Conservation (phyloP, 1,140 invertebrate genomes). For the Leptonema lineaticorne region DNA sequence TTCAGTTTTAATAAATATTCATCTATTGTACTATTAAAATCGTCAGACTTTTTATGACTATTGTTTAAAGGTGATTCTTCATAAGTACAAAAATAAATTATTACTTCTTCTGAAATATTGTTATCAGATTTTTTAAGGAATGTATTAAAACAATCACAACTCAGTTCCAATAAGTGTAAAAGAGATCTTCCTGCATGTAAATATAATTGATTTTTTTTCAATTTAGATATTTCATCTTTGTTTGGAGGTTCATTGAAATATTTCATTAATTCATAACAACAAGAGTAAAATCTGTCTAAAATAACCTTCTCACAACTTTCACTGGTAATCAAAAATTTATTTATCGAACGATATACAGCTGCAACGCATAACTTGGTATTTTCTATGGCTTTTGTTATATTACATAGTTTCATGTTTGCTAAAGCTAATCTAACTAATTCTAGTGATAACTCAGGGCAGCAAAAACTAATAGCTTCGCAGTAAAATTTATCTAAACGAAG, state of each 20-base stretch:
- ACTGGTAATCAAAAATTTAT: slow-evolving; percentile 9
- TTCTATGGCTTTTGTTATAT: slow-evolving; percentile 19
- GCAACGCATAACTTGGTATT: background rate
- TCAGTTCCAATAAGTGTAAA: slow-evolving; percentile 20
- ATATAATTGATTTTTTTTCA: slow-evolving; percentile 18
- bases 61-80: slow-evolving; percentile 5
- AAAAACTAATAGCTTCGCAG: slow-evolving; percentile 33
- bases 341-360: slow-evolving; percentile 22
- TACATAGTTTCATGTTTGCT: slow-evolving; percentile 25
- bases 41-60: slow-evolving; percentile 15
- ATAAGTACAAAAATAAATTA: slow-evolving; percentile 31
- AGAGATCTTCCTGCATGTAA: slow-evolving; percentile 25
- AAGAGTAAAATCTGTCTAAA: slow-evolving; percentile 10
- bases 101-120: background rate
- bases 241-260: slow-evolving; percentile 35
- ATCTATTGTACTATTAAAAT: slow-evolving; percentile 14
- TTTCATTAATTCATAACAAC: slow-evolving; percentile 32
- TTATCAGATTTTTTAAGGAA: slow-evolving; percentile 14
- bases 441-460: slow-evolving; percentile 21
- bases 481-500: slow-evolving; percentile 30
- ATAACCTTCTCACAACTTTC: slow-evolving; percentile 14
- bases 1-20: slow-evolving; percentile 29
- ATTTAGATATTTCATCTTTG: slow-evolving; percentile 24
- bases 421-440: slow-evolving; percentile 29
- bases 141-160: slow-evolving; percentile 30